Evolutionary conservation across 1,140 invertebrate species (phyloP), one percentile per base, ranked within the genome.

Genomic region (Anagrus nilaparvatae): DNA sequence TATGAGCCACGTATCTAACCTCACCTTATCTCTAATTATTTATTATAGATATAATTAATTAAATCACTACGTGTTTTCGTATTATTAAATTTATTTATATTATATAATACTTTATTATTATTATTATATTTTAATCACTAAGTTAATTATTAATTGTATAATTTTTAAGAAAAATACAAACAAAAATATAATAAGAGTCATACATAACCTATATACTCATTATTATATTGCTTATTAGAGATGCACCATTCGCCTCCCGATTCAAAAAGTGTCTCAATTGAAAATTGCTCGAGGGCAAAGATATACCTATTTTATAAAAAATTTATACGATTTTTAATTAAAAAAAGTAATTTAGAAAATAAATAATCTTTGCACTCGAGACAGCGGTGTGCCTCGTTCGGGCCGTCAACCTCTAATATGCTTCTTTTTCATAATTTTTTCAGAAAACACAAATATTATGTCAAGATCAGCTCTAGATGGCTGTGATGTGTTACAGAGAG

Each of bases 1-100:
- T 63, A 67, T n/a, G n/a, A 69, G 65, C 65, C 66, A 69, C 66
- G 66, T 69, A 69, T 67, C 66, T 67, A 67, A 66, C 60, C 61
- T 67, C 63, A 67, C 64, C 65, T 69, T 62, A 62, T 67, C 61
- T 66, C n/a, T n/a, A n/a, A n/a, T n/a, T n/a, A n/a, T n/a, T n/a
- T n/a, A n/a, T n/a, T n/a, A n/a, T n/a, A n/a, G n/a, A 63, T 67
- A 66, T 67, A 66, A 62, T 66, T 65, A 59, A 57, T 63, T 65
- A 64, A 64, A 57, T 65, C 63, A 66, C 63, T 66, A 66, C 62
- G 58, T 65, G 61, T 65, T 64, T 64, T 27, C 35, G 42, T 36
- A 35, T 40, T 29, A 36, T 38, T 40, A 44, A n/a, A 43, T 32
- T 45, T 35, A 51, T 39, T 40, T 43, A 51, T 42, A 19, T 12